Conservation (phyloP, 2,113 vertebrate species). For the Ptilorrhoa leucosticta region DNA sequence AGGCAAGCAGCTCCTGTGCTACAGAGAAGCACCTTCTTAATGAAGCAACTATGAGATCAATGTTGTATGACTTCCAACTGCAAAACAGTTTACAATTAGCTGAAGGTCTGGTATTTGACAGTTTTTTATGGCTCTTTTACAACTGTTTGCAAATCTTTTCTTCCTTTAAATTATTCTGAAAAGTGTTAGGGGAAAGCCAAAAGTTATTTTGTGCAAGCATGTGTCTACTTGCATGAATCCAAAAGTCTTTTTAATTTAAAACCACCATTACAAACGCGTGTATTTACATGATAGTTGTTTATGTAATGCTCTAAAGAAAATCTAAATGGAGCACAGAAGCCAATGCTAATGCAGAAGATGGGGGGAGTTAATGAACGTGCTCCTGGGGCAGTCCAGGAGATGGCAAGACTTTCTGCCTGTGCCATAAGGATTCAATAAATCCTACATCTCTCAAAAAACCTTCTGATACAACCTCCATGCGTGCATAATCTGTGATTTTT, state of each 20-base stretch:
- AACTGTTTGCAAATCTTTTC: slow-evolving; percentile 61
- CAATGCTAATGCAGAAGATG: slow-evolving; percentile 43
- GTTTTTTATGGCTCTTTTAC: slow-evolving; percentile 66
- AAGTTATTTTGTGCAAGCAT: slow-evolving; percentile 52
- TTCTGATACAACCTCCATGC: background rate
- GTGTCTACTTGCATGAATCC: slow-evolving; percentile 42
- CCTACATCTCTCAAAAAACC: background rate
- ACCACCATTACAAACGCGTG: slow-evolving; percentile 42
- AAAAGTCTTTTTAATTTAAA: slow-evolving; percentile 55
- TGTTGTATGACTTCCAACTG: slow-evolving; percentile 48
- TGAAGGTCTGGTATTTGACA: slow-evolving; percentile 64
- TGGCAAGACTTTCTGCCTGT: background rate
- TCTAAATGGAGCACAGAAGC: slow-evolving; percentile 4
- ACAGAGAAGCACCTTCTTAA: slow-evolving; percentile 30
- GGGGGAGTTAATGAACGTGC: slow-evolving; percentile 3
- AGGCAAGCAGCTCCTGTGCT: background rate
- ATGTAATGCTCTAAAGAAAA: slow-evolving; percentile 53
- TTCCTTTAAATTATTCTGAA: slow-evolving; percentile 58
- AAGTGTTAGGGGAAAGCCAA: slow-evolving; percentile 46
- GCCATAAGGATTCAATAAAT: background rate
- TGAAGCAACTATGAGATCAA: slow-evolving; percentile 52
- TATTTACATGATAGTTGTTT: slow-evolving; percentile 61
- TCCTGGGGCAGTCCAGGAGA: slow-evolving; percentile 2
- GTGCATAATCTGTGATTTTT: background rate
- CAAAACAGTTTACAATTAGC: slow-evolving; percentile 62